Conservation (phyloP, 2,797 vertebrate species). For the Garrulus glandarius region DNA sequence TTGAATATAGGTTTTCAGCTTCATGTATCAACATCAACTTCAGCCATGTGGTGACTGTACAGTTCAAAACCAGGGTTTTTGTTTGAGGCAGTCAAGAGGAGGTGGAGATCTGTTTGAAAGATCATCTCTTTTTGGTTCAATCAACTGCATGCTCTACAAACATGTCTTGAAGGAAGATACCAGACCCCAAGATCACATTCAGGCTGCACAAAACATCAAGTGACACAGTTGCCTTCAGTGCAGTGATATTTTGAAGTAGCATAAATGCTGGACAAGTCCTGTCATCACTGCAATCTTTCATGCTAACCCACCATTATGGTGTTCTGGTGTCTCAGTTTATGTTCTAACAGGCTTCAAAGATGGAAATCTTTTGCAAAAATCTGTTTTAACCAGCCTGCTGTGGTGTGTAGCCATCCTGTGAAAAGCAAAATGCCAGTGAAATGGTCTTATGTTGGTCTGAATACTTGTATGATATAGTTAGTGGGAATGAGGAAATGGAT, state of each 20-base stretch:
- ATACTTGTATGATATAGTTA: not conserved
- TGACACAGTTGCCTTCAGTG: not conserved
- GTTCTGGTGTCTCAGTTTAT: not conserved
- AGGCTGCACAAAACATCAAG: not conserved
- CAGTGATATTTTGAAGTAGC: not conserved
- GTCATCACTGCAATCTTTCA: not conserved
- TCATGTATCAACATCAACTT: not conserved
- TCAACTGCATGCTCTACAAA: not conserved
- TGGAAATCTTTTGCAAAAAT: not conserved
- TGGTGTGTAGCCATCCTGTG: not conserved
- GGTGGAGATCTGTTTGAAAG: not conserved
- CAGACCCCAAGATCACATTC: not conserved
- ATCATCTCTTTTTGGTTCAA: not conserved
- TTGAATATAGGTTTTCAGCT: not conserved
- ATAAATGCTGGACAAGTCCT: not conserved
- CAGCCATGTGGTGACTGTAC: not conserved
- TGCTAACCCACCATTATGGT: accelerated
- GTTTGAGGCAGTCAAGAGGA: not conserved
- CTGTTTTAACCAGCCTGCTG: not conserved
- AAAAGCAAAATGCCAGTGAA: not conserved
- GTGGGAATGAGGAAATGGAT: not conserved
- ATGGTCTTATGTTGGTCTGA: not conserved
- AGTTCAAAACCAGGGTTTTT: not conserved
- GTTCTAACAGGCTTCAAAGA: not conserved
- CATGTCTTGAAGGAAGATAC: not conserved